These are phyloP conservation scores for Phthorimaea operculella DNA, from an alignment of 1,140 invertebrate genomes.

Conservation along the genomic window DNA sequence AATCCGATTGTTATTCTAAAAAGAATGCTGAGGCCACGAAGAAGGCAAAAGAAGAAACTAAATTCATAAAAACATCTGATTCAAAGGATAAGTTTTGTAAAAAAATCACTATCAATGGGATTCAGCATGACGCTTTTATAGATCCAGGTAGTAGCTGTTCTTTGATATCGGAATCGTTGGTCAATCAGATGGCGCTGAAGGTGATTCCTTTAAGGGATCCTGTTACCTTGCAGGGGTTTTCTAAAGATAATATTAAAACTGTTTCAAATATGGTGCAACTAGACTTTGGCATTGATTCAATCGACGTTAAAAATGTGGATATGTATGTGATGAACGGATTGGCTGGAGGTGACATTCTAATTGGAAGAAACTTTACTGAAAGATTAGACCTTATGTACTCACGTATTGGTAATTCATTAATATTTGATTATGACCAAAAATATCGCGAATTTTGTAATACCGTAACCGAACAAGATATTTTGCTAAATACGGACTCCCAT, in stretches of 20 bases:
- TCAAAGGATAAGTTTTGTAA: neutral
- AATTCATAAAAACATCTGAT: neutral
- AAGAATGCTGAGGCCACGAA: neutral
- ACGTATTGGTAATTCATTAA: neutral
- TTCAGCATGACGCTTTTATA: neutral
- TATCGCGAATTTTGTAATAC: too few species aligned
- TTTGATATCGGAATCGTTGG: neutral
- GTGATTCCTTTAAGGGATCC: neutral
- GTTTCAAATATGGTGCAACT: neutral
- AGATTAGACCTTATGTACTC: neutral
- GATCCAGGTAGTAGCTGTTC: conserved; percentile 5
- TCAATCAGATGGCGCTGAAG: neutral
- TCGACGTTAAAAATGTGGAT: neutral
- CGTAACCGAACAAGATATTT: too few species aligned
- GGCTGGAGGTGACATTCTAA: neutral
- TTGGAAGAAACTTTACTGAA: neutral
- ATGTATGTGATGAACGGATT: neutral
- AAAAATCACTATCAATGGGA: neutral
- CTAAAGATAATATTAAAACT: neutral
- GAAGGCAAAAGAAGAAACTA: neutral
- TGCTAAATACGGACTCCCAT: too few species aligned
- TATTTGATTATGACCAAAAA: too few species aligned
- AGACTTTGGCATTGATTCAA: neutral
- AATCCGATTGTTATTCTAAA: neutral
- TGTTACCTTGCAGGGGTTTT: neutral